phyloP scores from a whole-genome alignment of 2,888 invertebrate genomes.

The Fragum fragum region DNA sequence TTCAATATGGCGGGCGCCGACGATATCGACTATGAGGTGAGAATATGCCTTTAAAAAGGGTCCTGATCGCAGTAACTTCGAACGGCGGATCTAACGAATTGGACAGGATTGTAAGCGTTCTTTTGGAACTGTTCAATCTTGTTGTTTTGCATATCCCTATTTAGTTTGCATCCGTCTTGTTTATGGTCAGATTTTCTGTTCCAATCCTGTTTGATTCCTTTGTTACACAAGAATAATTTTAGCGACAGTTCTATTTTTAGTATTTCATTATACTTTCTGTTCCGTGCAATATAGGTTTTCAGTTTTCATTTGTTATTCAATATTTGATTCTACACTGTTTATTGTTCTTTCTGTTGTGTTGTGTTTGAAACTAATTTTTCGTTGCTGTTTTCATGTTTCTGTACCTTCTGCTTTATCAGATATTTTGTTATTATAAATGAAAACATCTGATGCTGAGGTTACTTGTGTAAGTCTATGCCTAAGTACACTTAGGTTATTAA shows the following conservation, averaged over 20 bases:
- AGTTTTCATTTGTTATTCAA: no score
- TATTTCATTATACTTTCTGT: no score
- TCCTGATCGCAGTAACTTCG: background rate
- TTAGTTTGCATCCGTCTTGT: background rate
- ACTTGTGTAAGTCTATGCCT: no score
- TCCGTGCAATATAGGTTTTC: no score
- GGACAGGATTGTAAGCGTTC: slow-evolving; percentile 12
- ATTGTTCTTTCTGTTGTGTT: no score
- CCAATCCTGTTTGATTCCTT: background rate
- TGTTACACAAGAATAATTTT: background rate
- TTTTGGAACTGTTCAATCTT: background rate
- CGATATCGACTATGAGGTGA: slow-evolving; percentile 60
- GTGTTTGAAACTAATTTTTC: no score
- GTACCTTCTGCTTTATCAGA: no score
- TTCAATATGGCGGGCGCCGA: slow-evolving; percentile 57
- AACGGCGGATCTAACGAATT: background rate
- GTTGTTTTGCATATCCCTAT: background rate
- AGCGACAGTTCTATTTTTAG: background rate
- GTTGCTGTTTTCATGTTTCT: no score
- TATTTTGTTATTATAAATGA: no score
- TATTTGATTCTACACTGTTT: no score
- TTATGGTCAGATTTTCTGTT: background rate
- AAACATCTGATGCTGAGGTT: no score
- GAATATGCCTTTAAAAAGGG: slow-evolving; percentile 35
- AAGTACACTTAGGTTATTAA: no score